Conservation (phyloP, 2,797 vertebrate genomes). For the Sorex maritimensis region DNA sequence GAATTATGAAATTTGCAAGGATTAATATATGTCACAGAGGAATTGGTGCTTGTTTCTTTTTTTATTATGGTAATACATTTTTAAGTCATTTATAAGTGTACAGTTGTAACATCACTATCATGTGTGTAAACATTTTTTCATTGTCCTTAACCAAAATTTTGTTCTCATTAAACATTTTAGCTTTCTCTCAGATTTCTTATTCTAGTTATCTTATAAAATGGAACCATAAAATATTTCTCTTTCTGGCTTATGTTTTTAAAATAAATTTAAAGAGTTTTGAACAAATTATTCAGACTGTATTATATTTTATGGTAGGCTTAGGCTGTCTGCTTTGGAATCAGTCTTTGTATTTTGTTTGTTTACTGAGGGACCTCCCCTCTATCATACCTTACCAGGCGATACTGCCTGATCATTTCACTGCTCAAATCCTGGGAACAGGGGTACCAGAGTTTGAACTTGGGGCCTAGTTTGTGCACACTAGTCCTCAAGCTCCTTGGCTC, state of each 20-base stretch:
- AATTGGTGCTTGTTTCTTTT: constrained; percentile 15
- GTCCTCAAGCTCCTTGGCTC: too few relatives aligned
- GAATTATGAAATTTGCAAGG: constrained; percentile 20
- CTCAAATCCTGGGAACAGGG: too few relatives aligned
- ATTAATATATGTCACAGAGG: background rate
- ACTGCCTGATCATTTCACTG: too few relatives aligned
- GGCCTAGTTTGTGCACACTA: too few relatives aligned
- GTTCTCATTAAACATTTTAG: background rate
- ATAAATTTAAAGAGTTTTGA: constrained; percentile 23
- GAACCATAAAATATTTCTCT: background rate
- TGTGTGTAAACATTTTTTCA: constrained; percentile 22
- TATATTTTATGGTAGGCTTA: background rate
- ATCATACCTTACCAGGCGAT: too few relatives aligned
- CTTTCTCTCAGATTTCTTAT: constrained; percentile 59
- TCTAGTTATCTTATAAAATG: background rate
- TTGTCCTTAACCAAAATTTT: constrained; percentile 7
- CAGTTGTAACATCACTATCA: background rate
- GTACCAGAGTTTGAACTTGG: too few relatives aligned
- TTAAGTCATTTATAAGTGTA: background rate
- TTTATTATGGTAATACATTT: constrained; percentile 18
- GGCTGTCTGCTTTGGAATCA: constrained; percentile 31
- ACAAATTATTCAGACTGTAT: background rate
- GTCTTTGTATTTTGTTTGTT: constrained; percentile 39
- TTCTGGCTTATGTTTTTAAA: constrained; percentile 61
- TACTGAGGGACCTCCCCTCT: too few relatives aligned